phyloP scores from a whole-genome alignment of 2,797 vertebrate species.

The Luscinia luscinia region DNA sequence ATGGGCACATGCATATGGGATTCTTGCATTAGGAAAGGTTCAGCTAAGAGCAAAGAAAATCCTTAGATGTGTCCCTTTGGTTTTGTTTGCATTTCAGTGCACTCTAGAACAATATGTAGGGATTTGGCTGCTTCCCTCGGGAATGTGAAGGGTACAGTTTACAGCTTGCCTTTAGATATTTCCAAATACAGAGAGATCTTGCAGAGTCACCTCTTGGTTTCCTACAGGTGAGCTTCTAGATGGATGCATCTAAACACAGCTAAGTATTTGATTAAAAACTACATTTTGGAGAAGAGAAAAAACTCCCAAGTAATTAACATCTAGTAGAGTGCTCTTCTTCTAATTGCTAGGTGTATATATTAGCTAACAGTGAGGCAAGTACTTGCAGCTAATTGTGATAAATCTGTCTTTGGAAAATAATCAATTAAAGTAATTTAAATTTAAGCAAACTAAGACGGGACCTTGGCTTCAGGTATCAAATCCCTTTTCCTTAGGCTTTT shows the following conservation, averaged over 20 bases:
- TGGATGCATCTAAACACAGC: background rate
- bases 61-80: background rate
- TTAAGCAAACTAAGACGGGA: background rate
- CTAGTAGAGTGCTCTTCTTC: background rate
- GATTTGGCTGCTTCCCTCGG: background rate
- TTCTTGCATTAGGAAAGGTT: background rate
- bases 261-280: background rate
- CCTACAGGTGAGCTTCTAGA: background rate
- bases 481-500: background rate
- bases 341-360: background rate
- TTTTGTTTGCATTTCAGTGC: background rate
- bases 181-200: background rate
- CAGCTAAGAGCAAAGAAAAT: background rate
- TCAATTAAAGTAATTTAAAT: background rate
- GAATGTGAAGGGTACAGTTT: background rate
- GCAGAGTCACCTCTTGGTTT: background rate
- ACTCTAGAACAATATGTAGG: background rate
- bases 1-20: background rate
- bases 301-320: background rate
- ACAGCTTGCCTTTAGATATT: background rate
- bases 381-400: background rate
- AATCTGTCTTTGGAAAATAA: constrained; percentile 8
- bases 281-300: background rate
- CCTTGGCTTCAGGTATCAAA: background rate
- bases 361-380: background rate